Evolutionary conservation across 1,140 invertebrate genomes (phyloP).

Genomic region (Drosophila trapezifrons): DNA sequence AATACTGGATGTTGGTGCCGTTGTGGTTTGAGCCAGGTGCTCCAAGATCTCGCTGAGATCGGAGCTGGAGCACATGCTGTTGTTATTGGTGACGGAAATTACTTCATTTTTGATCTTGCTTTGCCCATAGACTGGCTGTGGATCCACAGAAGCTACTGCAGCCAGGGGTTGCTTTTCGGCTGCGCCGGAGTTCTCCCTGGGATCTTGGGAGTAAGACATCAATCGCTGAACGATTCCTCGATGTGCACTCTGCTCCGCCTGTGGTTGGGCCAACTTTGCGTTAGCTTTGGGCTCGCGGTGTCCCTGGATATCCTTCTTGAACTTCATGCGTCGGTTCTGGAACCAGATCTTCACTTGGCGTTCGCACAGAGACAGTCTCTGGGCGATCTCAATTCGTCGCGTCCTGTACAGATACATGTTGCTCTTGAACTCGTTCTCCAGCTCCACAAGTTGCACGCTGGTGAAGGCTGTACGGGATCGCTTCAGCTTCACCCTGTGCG

Average conservation of each 20-base stretch:
- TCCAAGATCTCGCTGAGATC: constrained; percentile 77
- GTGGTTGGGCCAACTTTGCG: constrained; percentile 57
- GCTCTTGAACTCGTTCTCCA: constrained; percentile 84
- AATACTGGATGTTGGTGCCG: constrained; percentile 26
- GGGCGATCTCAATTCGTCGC: constrained; percentile 91
- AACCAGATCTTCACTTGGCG: constrained; percentile 97
- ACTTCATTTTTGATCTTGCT: constrained; percentile 23
- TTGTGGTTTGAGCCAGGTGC: constrained; percentile 60
- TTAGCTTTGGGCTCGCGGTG: constrained; percentile 52
- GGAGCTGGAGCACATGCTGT: constrained; percentile 44
- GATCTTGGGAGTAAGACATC: constrained; percentile 82
- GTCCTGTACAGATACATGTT: constrained; percentile 92
- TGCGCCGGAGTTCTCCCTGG: constrained; percentile 33
- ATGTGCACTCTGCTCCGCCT: constrained; percentile 72
- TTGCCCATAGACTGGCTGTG: constrained; percentile 16
- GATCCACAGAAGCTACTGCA: constrained; percentile 1
- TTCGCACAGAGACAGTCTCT: constrained; percentile 90
- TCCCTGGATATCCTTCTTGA: constrained; percentile 76
- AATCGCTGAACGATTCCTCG: constrained; percentile 75
- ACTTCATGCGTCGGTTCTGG: constrained; percentile 83
- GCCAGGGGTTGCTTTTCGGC: constrained; percentile 30
- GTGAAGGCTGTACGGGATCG: constrained; percentile 91
- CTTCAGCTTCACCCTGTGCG: constrained; percentile 65
- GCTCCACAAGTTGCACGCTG: constrained; percentile 91
- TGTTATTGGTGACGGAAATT: constrained; percentile 2